Conservation (phyloP, 2,888 invertebrate species). For the Cataglyphis livida region DNA sequence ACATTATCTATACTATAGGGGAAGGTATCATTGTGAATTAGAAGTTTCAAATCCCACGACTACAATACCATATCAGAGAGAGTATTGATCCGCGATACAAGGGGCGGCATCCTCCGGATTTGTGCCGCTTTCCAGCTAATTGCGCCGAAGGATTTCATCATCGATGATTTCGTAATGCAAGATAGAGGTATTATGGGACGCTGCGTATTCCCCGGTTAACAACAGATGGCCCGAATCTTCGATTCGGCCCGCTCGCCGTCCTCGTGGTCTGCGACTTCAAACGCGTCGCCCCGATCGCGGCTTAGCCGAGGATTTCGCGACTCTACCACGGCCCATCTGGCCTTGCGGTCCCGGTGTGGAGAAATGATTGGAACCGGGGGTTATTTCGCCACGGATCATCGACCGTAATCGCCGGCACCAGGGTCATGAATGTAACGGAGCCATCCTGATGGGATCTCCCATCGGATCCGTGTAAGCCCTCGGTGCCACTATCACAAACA, state of each 20-base stretch:
- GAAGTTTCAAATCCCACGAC: not conserved
- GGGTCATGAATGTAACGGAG: slow-evolving; percentile 66
- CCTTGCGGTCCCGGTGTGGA: slow-evolving; percentile 63
- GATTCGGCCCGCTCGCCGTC: slow-evolving; percentile 65
- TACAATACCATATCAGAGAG: slow-evolving; percentile 15
- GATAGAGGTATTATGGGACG: slow-evolving; percentile 46
- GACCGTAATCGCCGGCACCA: slow-evolving; percentile 68
- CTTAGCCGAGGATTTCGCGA: slow-evolving; percentile 74
- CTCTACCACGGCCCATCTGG: slow-evolving; percentile 74
- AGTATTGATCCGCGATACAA: slow-evolving; percentile 43
- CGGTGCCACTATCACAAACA: slow-evolving; percentile 63
- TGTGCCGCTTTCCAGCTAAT: slow-evolving; percentile 39
- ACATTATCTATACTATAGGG: not conserved
- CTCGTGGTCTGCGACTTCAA: slow-evolving; percentile 65
- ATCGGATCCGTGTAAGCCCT: slow-evolving; percentile 65
- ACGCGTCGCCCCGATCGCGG: slow-evolving; percentile 64
- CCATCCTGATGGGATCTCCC: slow-evolving; percentile 61
- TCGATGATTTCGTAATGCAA: slow-evolving; percentile 66
- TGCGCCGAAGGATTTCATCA: slow-evolving; percentile 56
- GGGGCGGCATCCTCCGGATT: slow-evolving; percentile 34
- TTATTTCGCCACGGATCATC: slow-evolving; percentile 77
- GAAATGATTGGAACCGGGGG: slow-evolving; percentile 76
- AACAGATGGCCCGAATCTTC: slow-evolving; percentile 74
- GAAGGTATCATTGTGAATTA: not conserved
- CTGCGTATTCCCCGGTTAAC: slow-evolving; percentile 49